Evolutionary conservation across 2,888 invertebrate species (phyloP), one percentile per base, ranked within the genome.

Genomic region (Heliconius erato): DNA sequence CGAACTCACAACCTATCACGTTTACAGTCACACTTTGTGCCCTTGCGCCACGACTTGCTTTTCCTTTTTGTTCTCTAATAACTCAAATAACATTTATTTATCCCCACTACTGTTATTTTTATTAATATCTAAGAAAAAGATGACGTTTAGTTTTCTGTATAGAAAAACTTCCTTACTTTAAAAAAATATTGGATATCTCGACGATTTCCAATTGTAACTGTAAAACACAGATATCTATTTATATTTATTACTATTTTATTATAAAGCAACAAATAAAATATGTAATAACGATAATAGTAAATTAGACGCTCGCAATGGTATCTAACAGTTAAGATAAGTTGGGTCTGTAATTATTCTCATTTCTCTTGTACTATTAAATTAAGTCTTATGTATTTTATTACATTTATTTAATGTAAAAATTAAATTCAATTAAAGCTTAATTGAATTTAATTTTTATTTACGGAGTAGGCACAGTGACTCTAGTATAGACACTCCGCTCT

Each of bases 371-470:
- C 63, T 63, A 74, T 74, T 63, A 78, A 80, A 79, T 78, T 82
- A 63, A 40, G 68, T 49, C 28, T 11, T 72, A 12, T 74, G 3
- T 74, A 71, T 71, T 44, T 69, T 74, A 80, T 80, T 54, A 65
- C 67, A 69, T 79, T 84, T 76, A 71, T 72, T 82, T 82, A 82
- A 80, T 82, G 68, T 74, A 2, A 49, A 71, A 81, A 35, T 35
- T 35, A 35, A 35, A 35, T 35, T 9, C 35, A 9, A 35, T 1
- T 35, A 35, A 63, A 68, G 26, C 44, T 84, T 82, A 82, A 81
- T 82, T 79, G 79, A 54, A 40, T 79, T 74, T 23, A 69, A 63
- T n/a, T 63, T 23, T 23, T 7, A 7, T 54, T 40, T 40, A 40
- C 11, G 40, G 3, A 7, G 7, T 54, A 54, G 54, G 54, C 19